Evolutionary conservation across 1,140 invertebrate genomes (phyloP).

Genomic region (Cardiocondyla obscurior): DNA sequence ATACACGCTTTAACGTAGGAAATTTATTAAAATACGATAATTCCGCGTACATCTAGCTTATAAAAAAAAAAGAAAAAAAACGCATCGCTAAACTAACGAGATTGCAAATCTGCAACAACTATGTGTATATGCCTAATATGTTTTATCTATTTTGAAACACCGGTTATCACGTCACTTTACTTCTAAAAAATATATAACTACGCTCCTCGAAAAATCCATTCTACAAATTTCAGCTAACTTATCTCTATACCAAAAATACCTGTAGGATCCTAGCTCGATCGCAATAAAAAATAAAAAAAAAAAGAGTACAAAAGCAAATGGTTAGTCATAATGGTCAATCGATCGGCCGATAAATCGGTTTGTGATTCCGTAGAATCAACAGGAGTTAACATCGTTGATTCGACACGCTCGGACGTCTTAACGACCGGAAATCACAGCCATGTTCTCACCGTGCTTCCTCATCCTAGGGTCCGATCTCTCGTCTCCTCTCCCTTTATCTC

Average conservation of each 20-base stretch:
- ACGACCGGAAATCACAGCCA: slow-evolving; percentile 71
- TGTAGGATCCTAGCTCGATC: background rate
- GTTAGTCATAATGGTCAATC: background rate
- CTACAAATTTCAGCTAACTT: background rate
- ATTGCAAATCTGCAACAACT: background rate
- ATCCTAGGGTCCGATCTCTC: background rate
- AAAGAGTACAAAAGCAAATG: background rate
- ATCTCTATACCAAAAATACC: background rate
- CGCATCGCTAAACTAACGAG: background rate
- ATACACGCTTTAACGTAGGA: background rate
- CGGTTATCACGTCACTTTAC: background rate
- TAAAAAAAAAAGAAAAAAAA: background rate
- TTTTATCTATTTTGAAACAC: background rate
- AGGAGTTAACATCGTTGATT: slow-evolving; percentile 23
- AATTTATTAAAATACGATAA: background rate
- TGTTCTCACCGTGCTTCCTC: slow-evolving; percentile 65
- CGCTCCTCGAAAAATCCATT: background rate
- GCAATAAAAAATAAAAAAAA: background rate
- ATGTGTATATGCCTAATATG: background rate
- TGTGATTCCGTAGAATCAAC: background rate
- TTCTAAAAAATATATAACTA: background rate
- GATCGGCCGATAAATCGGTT: slow-evolving; percentile 29
- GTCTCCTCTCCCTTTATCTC: background rate
- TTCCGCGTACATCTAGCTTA: too few relatives aligned
- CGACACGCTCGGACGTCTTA: slow-evolving; percentile 58